A percentile compares a stretch with the other conserved stretches of the same genome.
Conservation (phyloP, 2,888 invertebrate species). For the Pherbina coryleti region DNA sequence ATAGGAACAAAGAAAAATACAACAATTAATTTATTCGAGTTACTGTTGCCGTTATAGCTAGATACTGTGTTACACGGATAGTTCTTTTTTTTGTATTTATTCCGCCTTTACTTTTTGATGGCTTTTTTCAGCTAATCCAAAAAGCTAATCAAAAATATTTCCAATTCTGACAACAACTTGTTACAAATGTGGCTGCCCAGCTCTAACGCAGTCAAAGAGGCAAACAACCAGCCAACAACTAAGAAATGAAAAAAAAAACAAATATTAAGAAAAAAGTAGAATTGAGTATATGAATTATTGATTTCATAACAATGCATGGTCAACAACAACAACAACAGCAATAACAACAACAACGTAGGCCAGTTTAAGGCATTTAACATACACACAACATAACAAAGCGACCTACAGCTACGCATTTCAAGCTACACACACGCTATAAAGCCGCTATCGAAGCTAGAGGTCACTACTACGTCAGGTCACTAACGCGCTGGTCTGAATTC, state of each 20-base stretch:
- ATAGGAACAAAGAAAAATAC: neutral
- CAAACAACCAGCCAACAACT: too few relatives aligned
- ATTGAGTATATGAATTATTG: slow-evolving; percentile 11
- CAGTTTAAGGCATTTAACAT: too few relatives aligned
- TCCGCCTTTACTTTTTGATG: neutral
- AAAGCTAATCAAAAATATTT: neutral
- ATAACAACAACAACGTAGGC: neutral
- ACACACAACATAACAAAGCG: too few relatives aligned
- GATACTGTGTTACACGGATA: neutral
- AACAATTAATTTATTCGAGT: neutral
- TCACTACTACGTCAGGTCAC: too few relatives aligned
- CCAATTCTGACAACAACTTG: neutral
- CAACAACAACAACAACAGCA: neutral
- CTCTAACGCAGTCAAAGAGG: neutral
- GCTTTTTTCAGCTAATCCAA: neutral
- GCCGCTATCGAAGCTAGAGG: too few relatives aligned
- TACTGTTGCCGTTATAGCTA: neutral
- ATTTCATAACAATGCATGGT: slow-evolving; percentile 12
- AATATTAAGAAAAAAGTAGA: neutral
- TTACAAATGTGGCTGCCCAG: neutral
- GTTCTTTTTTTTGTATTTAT: neutral
- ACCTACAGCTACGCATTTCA: too few relatives aligned
- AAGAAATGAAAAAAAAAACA: neutral
- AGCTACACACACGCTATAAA: too few relatives aligned
- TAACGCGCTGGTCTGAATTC: too few relatives aligned